Percentiles rank a stretch among this genome's conserved stretches.
Evolutionary conservation across 2,797 vertebrate genomes (phyloP).

Genomic region (Hozukius guyotensis): DNA sequence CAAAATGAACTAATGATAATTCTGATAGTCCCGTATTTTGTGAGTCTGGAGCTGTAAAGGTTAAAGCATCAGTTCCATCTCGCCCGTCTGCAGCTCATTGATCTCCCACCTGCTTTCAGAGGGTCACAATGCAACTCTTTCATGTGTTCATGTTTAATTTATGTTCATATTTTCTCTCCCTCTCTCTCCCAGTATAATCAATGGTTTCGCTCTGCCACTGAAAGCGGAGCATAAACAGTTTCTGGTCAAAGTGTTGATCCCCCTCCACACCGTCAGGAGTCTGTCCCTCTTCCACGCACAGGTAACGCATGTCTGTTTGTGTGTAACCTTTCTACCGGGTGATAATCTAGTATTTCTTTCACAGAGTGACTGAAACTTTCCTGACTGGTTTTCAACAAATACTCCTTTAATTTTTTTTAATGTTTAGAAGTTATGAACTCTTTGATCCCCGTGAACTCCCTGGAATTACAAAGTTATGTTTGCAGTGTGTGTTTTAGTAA

Average conservation of each 20-base stretch:
- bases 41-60: not conserved
- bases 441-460: not conserved
- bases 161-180: not conserved
- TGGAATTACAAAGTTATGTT: not conserved
- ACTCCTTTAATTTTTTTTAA: too few relatives aligned
- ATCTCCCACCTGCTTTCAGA: constrained; percentile 19
- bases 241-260: constrained; percentile 99
- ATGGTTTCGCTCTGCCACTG: constrained; percentile 99
- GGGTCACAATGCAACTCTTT: constrained; percentile 15
- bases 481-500: too few relatives aligned
- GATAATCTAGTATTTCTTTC: not conserved
- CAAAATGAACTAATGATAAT: not conserved
- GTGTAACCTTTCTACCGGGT: too few relatives aligned
- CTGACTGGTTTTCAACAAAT: not conserved
- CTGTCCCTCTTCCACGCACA: constrained; percentile 99
- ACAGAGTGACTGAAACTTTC: not conserved
- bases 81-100: constrained; percentile 19
- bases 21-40: not conserved
- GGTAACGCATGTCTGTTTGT: constrained; percentile 72
- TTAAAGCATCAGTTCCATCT: not conserved
- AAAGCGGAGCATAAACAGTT: constrained; percentile 99
- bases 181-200: constrained; percentile 92
- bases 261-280: constrained; percentile 97
- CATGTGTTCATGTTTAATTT: constrained; percentile 42
- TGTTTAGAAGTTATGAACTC: too few relatives aligned